Percentiles rank a stretch among this genome's conserved stretches.
These are phyloP conservation scores for Oreamnos americanus DNA, from an alignment of 2,113 vertebrate species.

Conservation along the genomic window DNA sequence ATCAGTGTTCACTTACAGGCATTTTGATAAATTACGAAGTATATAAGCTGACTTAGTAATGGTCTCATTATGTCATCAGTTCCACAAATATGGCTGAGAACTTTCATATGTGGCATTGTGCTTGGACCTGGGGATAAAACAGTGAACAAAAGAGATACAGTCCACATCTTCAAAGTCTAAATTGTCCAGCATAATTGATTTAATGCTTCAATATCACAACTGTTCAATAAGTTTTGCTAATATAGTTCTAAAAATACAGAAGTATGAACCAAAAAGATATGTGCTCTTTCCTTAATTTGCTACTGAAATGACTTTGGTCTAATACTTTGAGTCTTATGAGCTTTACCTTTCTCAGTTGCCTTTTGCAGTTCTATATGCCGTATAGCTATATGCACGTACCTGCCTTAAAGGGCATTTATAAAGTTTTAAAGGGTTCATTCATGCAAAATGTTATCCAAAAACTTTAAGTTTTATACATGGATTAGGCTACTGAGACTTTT, in stretches of 20 bases:
- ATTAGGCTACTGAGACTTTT: background rate
- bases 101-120: background rate
- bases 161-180: background rate
- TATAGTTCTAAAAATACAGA: background rate
- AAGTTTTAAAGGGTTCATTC: background rate
- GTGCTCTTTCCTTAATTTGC: background rate
- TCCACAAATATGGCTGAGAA: background rate
- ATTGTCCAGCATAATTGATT: background rate
- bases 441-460: background rate
- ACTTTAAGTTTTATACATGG: background rate
- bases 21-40: background rate
- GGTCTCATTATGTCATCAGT: background rate
- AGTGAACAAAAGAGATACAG: too few relatives aligned
- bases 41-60: background rate
- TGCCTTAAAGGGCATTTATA: background rate
- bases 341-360: background rate
- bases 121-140: background rate
- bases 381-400: background rate
- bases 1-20: background rate
- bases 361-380: background rate
- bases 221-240: background rate
- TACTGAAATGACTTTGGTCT: background rate
- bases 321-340: background rate
- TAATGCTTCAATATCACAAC: background rate
- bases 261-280: background rate